phyloP scores from a whole-genome alignment of 2,888 invertebrate species.

The Lottia scabra region DNA sequence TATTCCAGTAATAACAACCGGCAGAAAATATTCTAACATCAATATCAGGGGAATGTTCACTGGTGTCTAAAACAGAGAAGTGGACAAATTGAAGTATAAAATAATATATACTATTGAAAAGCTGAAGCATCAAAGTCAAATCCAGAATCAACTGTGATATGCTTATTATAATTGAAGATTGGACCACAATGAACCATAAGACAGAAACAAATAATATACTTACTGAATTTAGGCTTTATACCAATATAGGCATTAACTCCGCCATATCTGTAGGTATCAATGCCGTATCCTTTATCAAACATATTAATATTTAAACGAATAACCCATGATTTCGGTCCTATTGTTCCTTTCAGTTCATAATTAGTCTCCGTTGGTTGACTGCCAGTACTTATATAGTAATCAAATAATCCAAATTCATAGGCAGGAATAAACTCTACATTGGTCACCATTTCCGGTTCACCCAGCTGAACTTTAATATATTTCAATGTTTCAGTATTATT shows the following conservation, averaged over 20 bases:
- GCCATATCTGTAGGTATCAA: neutral
- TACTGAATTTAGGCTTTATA: neutral
- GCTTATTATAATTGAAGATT: too few relatives aligned
- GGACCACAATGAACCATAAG: too few relatives aligned
- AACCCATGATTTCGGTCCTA: neutral
- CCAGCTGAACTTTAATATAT: slow-evolving; percentile 18
- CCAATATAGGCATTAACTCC: neutral
- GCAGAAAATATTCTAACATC: slow-evolving; percentile 10
- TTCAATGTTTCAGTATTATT: slow-evolving; percentile 15
- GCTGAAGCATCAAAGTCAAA: too few relatives aligned
- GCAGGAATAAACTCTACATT: slow-evolving; percentile 15
- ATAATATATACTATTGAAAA: too few relatives aligned
- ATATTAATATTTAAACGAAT: neutral
- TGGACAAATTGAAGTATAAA: too few relatives aligned
- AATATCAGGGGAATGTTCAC: neutral
- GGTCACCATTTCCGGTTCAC: slow-evolving; percentile 19
- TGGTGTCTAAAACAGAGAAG: neutral
- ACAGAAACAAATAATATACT: neutral
- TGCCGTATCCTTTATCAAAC: neutral
- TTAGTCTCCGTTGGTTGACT: slow-evolving; percentile 7
- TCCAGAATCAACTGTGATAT: too few relatives aligned
- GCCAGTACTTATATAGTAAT: slow-evolving; percentile 21
- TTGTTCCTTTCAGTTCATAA: slow-evolving; percentile 16
- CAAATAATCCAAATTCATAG: slow-evolving; percentile 10
- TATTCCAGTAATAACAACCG: slow-evolving; percentile 16